Percentiles rank a stretch among this genome's conserved stretches.
phyloP scores from a whole-genome alignment of 2,113 vertebrate species.

The Psephotus haematonotus region DNA sequence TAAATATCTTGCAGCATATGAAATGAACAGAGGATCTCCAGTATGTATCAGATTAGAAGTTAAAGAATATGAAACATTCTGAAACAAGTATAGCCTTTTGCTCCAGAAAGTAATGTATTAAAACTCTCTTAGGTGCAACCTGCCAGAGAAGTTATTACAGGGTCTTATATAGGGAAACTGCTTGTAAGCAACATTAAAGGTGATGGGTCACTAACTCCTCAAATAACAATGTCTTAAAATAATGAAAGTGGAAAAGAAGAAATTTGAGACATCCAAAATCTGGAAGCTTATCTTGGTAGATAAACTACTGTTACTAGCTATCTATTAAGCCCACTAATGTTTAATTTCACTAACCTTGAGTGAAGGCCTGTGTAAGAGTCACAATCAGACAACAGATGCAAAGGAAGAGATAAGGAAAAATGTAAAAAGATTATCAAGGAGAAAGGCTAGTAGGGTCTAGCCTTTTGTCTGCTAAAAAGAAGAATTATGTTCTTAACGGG shows the following conservation, averaged over 20 bases:
- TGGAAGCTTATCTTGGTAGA: constrained; percentile 67
- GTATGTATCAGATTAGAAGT: neutral
- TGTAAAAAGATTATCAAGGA: constrained; percentile 71
- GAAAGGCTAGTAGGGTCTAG: constrained; percentile 26
- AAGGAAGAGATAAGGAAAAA: constrained; percentile 73
- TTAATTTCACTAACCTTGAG: constrained; percentile 79
- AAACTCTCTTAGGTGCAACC: neutral
- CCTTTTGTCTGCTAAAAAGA: constrained; percentile 65
- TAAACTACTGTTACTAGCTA: constrained; percentile 65
- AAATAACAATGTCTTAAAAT: constrained; percentile 18
- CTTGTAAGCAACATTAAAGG: neutral
- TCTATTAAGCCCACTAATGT: constrained; percentile 66
- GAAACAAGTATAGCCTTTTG: neutral
- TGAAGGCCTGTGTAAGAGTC: constrained; percentile 68
- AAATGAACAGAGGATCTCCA: neutral
- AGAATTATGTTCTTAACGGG: neutral
- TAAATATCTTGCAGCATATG: neutral
- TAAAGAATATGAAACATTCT: neutral
- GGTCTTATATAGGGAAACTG: neutral
- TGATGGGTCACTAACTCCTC: neutral
- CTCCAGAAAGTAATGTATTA: neutral
- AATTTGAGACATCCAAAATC: constrained; percentile 50
- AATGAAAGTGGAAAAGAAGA: constrained; percentile 58
- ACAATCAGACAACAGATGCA: constrained; percentile 63
- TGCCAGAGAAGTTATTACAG: neutral